These are phyloP conservation scores for Anastatus disparis DNA, from an alignment of 1,140 invertebrate species.

Conservation along the genomic window DNA sequence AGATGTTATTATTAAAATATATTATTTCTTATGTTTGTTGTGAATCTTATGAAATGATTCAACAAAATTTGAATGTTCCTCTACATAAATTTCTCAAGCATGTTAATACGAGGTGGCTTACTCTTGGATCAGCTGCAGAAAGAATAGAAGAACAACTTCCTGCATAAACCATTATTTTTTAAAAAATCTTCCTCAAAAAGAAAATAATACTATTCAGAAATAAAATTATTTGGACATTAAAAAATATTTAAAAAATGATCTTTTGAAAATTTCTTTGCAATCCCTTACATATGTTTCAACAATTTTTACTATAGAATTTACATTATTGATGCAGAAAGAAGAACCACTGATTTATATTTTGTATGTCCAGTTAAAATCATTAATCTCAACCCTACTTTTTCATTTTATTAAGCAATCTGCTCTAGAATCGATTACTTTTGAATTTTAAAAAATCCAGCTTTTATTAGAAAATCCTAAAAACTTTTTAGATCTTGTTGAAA, in stretches of 20 bases:
- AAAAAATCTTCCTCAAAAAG: constrained; percentile 8
- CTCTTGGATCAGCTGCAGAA: background rate
- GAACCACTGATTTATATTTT: no score
- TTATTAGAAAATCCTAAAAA: no score
- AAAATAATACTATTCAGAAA: background rate
- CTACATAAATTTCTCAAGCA: background rate
- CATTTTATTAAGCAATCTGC: no score
- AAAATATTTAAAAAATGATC: background rate
- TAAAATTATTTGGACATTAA: constrained; percentile 1
- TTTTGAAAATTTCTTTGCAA: background rate
- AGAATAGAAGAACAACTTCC: background rate
- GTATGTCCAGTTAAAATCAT: no score
- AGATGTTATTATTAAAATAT: constrained; percentile 9
- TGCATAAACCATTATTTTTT: constrained; percentile 10
- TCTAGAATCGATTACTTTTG: no score
- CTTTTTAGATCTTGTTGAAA: no score
- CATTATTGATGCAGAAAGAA: no score
- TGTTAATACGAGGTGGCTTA: background rate
- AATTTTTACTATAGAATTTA: no score
- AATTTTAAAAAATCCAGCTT: no score
- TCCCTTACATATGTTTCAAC: no score
- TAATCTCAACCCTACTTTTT: no score
- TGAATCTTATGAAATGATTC: background rate
- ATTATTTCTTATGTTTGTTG: background rate
- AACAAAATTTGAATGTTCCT: background rate